A percentile compares a stretch with the other conserved stretches of the same genome.
phyloP scores from a whole-genome alignment of 2,797 vertebrate genomes.

The Poecile montanus region DNA sequence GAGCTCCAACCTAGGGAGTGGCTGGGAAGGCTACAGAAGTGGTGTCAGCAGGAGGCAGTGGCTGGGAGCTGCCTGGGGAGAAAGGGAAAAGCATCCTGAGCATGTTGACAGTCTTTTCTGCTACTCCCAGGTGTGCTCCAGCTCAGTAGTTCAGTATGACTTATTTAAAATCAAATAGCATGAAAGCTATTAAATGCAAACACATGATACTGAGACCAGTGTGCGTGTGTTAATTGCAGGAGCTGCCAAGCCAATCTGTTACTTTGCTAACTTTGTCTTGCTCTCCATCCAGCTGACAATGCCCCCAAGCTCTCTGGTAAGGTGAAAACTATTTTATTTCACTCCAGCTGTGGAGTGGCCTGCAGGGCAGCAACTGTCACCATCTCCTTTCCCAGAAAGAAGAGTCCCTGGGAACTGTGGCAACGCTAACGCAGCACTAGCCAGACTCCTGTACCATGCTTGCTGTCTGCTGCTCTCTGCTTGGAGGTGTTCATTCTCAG shows the following conservation, averaged over 20 bases:
- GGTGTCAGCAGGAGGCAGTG: not conserved
- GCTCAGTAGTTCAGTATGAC: not conserved
- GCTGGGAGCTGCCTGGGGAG: not conserved
- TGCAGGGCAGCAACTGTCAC: not conserved
- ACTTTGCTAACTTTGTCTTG: not conserved
- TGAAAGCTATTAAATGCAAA: not conserved
- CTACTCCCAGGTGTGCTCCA: not conserved
- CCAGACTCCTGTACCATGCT: not conserved
- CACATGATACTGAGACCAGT: not conserved
- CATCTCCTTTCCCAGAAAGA: not conserved
- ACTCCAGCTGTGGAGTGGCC: not conserved
- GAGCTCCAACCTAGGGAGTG: not conserved
- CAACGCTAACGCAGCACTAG: rapidly evolving
- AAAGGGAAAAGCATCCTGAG: not conserved
- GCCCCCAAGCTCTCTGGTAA: not conserved
- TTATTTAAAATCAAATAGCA: not conserved
- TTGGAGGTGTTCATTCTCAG: not conserved
- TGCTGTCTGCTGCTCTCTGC: not conserved
- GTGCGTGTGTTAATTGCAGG: not conserved
- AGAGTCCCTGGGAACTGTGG: not conserved
- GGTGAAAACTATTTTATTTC: not conserved
- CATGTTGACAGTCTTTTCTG: not conserved
- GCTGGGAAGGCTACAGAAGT: not conserved
- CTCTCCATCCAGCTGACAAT: not conserved
- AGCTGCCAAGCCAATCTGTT: not conserved